These are phyloP conservation scores for Poeciliopsis turrubarensis DNA, from an alignment of 2,113 vertebrate species.

Conservation along the genomic window DNA sequence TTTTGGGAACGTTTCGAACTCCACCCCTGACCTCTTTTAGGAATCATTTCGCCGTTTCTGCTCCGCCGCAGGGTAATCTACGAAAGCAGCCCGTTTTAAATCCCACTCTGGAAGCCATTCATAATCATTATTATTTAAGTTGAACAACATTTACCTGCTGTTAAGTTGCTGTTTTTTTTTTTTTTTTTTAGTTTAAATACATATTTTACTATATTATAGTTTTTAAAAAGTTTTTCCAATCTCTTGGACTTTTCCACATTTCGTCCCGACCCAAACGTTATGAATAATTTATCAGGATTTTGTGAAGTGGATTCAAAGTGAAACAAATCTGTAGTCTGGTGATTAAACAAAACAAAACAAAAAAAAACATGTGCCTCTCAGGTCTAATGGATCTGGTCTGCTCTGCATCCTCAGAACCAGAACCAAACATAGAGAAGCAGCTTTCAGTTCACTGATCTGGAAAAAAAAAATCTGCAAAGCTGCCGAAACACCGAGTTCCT, in stretches of 20 bases:
- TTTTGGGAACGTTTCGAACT: conserved; percentile 26
- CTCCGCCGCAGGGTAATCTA: not conserved
- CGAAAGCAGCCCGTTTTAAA: conserved; percentile 35
- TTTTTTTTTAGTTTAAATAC: not conserved
- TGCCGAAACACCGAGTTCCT: too few relatives aligned
- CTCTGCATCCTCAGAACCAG: too few relatives aligned
- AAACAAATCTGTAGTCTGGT: too few relatives aligned
- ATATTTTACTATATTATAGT: not conserved
- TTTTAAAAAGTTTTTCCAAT: not conserved
- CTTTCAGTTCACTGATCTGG: too few relatives aligned
- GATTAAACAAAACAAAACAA: too few relatives aligned
- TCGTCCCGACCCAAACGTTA: too few relatives aligned
- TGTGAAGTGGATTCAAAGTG: too few relatives aligned
- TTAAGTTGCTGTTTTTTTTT: not conserved
- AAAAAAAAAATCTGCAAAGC: too few relatives aligned
- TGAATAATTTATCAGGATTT: too few relatives aligned
- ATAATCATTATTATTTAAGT: conserved; percentile 17
- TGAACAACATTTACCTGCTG: conserved; percentile 1
- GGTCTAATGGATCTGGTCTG: too few relatives aligned
- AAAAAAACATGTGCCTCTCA: too few relatives aligned
- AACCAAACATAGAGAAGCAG: too few relatives aligned
- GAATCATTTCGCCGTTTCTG: conserved; percentile 7
- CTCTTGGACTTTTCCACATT: not conserved
- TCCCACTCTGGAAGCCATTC: not conserved
- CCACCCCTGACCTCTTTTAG: conserved; percentile 13